A percentile compares a stretch with the other conserved stretches of the same genome.
phyloP scores from a whole-genome alignment of 2,888 invertebrate genomes.

The Calameuta pallipes region DNA sequence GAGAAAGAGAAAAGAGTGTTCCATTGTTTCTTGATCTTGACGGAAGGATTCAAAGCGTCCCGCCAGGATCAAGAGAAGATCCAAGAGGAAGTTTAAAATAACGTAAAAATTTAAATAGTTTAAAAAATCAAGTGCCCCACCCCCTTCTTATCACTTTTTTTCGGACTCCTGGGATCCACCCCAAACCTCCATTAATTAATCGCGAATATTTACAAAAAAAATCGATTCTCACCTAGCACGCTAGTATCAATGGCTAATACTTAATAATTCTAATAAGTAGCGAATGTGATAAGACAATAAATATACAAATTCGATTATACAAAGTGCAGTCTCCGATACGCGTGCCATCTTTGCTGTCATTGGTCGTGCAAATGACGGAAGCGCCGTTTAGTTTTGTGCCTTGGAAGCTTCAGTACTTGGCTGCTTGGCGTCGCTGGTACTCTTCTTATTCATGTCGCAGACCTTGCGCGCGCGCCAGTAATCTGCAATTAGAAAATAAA shows the following conservation, averaged over 20 bases:
- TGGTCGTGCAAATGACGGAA: not conserved
- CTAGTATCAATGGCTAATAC: not conserved
- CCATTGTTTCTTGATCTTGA: conserved; percentile 15
- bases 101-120: not conserved
- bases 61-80: conserved; percentile 20
- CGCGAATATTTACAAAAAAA: conserved; percentile 47
- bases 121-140: not conserved
- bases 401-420: conserved; percentile 1
- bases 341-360: not conserved
- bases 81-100: not conserved
- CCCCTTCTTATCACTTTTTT: not conserved
- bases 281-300: not conserved
- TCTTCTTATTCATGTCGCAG: conserved; percentile 51
- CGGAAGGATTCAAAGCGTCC: conserved; percentile 20
- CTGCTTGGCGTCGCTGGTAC: not conserved
- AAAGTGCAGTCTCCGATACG: not conserved
- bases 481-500: conserved; percentile 48
- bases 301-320: conserved; percentile 9
- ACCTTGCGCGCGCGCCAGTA: conserved; percentile 58
- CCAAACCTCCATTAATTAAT: conserved; percentile 53
- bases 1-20: conserved; percentile 2
- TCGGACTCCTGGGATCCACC: conserved; percentile 22
- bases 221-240: not conserved
- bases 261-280: not conserved
- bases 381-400: not conserved